Conservation (phyloP, 2,888 invertebrate species). For the Mystacides longicornis region DNA sequence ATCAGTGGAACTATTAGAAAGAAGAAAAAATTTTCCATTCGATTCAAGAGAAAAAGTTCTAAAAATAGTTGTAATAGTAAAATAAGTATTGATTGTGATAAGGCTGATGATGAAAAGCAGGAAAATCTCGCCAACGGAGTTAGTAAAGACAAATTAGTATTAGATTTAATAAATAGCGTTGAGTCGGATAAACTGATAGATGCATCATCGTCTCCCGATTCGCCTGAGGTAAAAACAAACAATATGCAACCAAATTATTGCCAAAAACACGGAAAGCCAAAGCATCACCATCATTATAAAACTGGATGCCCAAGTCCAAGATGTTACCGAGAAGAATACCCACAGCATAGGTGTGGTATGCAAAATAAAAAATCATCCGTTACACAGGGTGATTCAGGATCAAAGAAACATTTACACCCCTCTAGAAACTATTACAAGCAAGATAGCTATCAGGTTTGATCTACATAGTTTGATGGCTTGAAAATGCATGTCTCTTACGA, state of each 20-base stretch:
- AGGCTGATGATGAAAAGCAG: not conserved
- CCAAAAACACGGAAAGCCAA: slow-evolving; percentile 21
- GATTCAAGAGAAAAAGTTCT: slow-evolving; percentile 33
- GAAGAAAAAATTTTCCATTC: slow-evolving; percentile 38
- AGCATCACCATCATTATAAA: slow-evolving; percentile 5
- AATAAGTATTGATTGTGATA: not conserved
- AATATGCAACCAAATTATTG: slow-evolving; percentile 16
- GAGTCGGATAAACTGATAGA: slow-evolving; percentile 20
- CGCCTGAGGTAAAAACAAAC: slow-evolving; percentile 19
- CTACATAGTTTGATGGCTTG: not conserved
- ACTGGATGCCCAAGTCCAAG: not conserved
- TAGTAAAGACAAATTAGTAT: too few relatives aligned
- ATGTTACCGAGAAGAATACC: slow-evolving; percentile 15
- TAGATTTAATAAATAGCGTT: too few relatives aligned
- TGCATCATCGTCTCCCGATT: slow-evolving; percentile 20
- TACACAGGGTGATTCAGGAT: slow-evolving; percentile 34
- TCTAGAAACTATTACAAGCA: slow-evolving; percentile 31
- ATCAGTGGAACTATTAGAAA: slow-evolving; percentile 29
- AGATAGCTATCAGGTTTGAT: slow-evolving; percentile 47
- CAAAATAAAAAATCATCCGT: slow-evolving; percentile 33
- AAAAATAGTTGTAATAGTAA: not conserved
- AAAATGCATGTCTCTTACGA: not conserved
- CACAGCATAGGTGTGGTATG: not conserved
- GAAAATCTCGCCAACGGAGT: too few relatives aligned
- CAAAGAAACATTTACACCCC: slow-evolving; percentile 20